Conservation (phyloP, 2,888 invertebrate species). For the Cordilura impudica region DNA sequence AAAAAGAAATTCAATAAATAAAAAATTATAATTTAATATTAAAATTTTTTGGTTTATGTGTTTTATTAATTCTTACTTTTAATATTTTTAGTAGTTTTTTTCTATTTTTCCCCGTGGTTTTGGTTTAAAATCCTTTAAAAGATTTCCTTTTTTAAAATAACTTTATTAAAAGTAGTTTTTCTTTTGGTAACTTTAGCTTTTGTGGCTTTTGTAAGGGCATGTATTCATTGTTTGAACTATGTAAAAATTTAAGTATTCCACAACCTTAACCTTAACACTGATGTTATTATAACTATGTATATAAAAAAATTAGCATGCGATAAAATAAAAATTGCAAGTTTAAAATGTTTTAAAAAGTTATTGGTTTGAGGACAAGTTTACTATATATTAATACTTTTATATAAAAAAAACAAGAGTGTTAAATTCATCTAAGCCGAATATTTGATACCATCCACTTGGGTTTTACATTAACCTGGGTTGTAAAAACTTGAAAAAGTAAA, state of each 20-base stretch:
- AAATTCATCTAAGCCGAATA: too few relatives aligned
- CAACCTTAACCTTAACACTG: background rate
- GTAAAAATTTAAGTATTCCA: background rate
- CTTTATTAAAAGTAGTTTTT: too few relatives aligned
- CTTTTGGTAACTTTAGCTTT: too few relatives aligned
- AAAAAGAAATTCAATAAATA: conserved; percentile 37
- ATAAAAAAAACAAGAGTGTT: too few relatives aligned
- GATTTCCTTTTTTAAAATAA: background rate
- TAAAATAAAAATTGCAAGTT: background rate
- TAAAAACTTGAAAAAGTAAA: too few relatives aligned
- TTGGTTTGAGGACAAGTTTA: too few relatives aligned
- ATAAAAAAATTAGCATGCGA: background rate
- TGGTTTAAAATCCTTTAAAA: background rate
- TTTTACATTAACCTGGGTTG: too few relatives aligned
- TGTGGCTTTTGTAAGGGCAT: background rate
- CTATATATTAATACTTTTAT: too few relatives aligned
- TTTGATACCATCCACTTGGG: too few relatives aligned
- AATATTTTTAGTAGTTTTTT: background rate
- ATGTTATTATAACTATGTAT: background rate
- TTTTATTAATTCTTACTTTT: background rate
- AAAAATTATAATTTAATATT: conserved; percentile 45
- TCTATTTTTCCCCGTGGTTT: background rate
- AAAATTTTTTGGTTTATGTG: conserved; percentile 16
- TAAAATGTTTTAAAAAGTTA: too few relatives aligned
- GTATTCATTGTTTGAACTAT: background rate